Conservation (phyloP, 2,888 invertebrate genomes). For the Julus scanicus region DNA sequence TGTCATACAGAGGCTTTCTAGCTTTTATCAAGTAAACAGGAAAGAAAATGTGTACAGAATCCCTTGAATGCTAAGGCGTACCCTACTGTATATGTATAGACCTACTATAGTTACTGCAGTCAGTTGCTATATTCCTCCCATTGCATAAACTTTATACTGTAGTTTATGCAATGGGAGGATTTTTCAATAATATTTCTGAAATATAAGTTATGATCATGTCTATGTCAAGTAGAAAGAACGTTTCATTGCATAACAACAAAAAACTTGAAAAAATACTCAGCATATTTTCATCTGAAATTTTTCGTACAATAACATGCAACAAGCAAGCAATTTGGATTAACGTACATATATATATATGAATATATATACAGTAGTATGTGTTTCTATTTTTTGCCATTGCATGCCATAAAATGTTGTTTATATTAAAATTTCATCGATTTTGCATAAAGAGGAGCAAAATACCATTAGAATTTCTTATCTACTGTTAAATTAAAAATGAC, state of each 20-base stretch:
- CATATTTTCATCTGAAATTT: background rate
- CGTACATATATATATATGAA: background rate
- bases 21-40: background rate
- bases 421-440: constrained; percentile 31
- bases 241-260: background rate
- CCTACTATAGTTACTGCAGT: no score
- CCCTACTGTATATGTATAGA: no score
- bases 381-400: background rate
- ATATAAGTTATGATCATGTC: no score
- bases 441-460: background rate
- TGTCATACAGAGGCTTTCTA: background rate
- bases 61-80: background rate
- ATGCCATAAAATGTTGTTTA: background rate
- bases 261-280: background rate
- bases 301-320: background rate
- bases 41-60: background rate
- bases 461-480: background rate
- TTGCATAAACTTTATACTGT: no score
- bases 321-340: background rate
- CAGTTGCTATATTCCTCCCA: no score
- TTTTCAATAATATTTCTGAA: no score
- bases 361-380: background rate
- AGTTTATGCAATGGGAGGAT: no score
- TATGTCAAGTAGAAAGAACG: background rate
- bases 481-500: background rate